These are phyloP conservation scores for Diplodus sargus DNA, from an alignment of 2,797 vertebrate genomes.

Conservation along the genomic window DNA sequence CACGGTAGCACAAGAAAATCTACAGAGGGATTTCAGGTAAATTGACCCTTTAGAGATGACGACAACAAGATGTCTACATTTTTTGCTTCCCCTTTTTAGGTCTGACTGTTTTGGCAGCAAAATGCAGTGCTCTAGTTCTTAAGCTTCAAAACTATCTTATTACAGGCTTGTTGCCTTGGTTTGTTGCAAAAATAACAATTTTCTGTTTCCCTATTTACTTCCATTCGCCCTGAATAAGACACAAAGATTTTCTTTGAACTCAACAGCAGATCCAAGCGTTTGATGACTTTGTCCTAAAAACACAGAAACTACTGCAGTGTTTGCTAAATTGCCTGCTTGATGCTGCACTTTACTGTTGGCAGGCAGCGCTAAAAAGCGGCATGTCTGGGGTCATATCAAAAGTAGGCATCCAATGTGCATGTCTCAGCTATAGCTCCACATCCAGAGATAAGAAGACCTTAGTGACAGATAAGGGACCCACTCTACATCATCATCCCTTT, in stretches of 20 bases:
- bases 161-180: constrained; percentile 60
- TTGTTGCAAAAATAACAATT: constrained; percentile 52
- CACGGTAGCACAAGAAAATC: no score
- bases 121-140: background rate
- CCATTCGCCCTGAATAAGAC: constrained; percentile 35
- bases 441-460: constrained; percentile 60
- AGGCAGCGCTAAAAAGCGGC: background rate
- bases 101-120: background rate
- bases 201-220: constrained; percentile 43
- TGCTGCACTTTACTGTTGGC: constrained; percentile 29
- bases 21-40: background rate
- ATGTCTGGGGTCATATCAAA: constrained; percentile 40
- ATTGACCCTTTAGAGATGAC: background rate
- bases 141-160: constrained; percentile 21
- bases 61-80: background rate
- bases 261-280: constrained; percentile 33
- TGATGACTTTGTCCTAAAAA: constrained; percentile 40
- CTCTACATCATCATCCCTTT: constrained; percentile 35
- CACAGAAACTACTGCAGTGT: constrained; percentile 28
- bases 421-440: constrained; percentile 40
- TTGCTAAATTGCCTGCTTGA: constrained; percentile 38
- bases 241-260: constrained; percentile 22
- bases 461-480: constrained; percentile 26
- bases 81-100: background rate
- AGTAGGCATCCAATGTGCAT: constrained; percentile 40